phyloP scores from a whole-genome alignment of 2,888 invertebrate genomes.

The Adelognathus sp. region DNA sequence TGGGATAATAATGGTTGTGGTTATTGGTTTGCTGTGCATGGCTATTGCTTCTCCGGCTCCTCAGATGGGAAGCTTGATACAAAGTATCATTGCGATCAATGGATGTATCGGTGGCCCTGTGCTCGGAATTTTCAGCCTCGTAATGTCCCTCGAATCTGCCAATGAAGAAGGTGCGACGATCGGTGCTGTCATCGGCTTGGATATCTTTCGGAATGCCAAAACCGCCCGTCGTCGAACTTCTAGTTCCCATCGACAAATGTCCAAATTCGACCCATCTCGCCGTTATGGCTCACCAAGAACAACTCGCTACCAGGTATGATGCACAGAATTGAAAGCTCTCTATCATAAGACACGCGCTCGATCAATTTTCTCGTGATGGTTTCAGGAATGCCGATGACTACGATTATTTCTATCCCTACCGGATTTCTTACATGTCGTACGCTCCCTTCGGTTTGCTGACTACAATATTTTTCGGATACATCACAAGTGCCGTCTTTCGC shows the following conservation, averaged over 20 bases:
- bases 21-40: conserved; percentile 70
- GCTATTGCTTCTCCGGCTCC: conserved; percentile 71
- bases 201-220: conserved; percentile 70
- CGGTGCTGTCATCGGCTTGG: conserved; percentile 67
- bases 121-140: conserved; percentile 92
- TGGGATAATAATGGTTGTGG: conserved; percentile 76
- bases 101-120: conserved; percentile 94
- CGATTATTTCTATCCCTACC: conserved; percentile 86
- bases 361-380: conserved; percentile 27
- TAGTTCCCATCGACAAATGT: conserved; percentile 67
- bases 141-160: conserved; percentile 93
- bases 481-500: conserved; percentile 81
- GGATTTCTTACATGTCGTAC: conserved; percentile 89
- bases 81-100: conserved; percentile 90
- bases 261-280: conserved; percentile 54
- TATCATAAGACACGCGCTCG: too few species aligned
- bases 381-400: conserved; percentile 53
- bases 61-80: conserved; percentile 71
- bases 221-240: conserved; percentile 58
- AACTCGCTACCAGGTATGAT: conserved; percentile 56
- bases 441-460: conserved; percentile 83
- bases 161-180: conserved; percentile 82
- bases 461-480: conserved; percentile 82
- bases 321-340: too few species aligned
- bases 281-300: background rate